Percentiles rank a stretch among this genome's conserved stretches.
phyloP scores from a whole-genome alignment of 2,113 vertebrate genomes.

The Platichthys flesus region DNA sequence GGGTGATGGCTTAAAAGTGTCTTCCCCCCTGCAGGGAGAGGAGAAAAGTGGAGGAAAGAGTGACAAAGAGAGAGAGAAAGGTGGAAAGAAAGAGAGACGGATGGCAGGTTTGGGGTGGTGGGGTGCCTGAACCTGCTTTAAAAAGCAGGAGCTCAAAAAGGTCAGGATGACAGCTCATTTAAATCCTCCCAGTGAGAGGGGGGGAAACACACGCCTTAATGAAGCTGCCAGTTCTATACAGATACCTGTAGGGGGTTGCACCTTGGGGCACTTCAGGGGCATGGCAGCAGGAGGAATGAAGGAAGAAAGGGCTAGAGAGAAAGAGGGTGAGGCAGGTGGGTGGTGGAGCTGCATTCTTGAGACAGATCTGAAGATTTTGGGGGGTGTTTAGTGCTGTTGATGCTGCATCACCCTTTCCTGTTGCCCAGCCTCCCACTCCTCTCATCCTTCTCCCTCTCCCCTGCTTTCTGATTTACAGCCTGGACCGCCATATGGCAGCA shows the following conservation, averaged over 20 bases:
- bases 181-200: constrained; percentile 77
- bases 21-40: constrained; percentile 62
- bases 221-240: constrained; percentile 75
- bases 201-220: constrained; percentile 75
- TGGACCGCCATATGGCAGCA: constrained; percentile 80
- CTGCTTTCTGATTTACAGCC: constrained; percentile 71
- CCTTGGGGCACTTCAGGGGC: constrained; percentile 65
- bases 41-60: constrained; percentile 70
- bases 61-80: constrained; percentile 69
- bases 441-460: constrained; percentile 18
- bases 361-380: constrained; percentile 17
- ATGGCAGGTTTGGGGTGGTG: constrained; percentile 36
- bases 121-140: constrained; percentile 66
- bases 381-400: constrained; percentile 4
- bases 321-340: constrained; percentile 3
- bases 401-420: constrained; percentile 62
- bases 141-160: constrained; percentile 79
- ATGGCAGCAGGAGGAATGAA: constrained; percentile 1
- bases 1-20: constrained; percentile 76
- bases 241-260: constrained; percentile 70
- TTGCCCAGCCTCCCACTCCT: constrained; percentile 35
- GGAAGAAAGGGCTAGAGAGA: constrained; percentile 23
- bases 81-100: constrained; percentile 61
- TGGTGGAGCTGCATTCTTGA: constrained; percentile 27
- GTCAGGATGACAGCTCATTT: constrained; percentile 85